Evolutionary conservation across 2,113 vertebrate species (phyloP), one percentile per base, ranked within the genome.

Genomic region (Aix galericulata): DNA sequence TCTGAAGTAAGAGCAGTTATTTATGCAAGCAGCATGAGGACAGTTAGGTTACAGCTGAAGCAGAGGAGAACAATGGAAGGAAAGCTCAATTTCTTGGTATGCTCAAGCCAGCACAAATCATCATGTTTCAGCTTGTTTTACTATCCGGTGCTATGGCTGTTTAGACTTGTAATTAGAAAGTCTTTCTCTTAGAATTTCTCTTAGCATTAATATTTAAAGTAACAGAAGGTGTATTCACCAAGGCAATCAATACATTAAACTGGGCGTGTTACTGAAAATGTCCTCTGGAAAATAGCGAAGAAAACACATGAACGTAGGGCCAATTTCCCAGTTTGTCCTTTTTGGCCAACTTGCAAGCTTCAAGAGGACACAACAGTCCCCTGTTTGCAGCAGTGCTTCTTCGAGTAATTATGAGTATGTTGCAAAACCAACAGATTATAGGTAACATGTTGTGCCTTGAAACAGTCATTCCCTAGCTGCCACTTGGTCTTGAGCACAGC

Each of bases 191-290:
- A 91, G 88, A 81, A 69, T 92, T 95, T 95, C 94, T 93, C 88
- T 95, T 88, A 92, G 77, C 55, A 92, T 66, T 50, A 79, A 76
- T 82, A 96, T 92, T 93, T 76, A 88, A 96, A 76, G 40, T 85
- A 91, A 91, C 94, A 93, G 85, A 95, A 95, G 84, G 79, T 92
- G 40, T 89, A 90, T 89, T 93, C 91, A 82, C 81, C 72, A 73
- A 38, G 76, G 75, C 91, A 93, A 86, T 95, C 91, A 93, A 86
- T 94, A 95, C 95, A 64, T 88, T 94, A 93, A 93, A 92, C 87
- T 44, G 94, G 75, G 82, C 60, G 67, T 5, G 44, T 76, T 79
- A 90, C 58, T 76, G 76, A 83, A 94, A 95, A 76, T 22, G 56
- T 79, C 87, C 80, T 94, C 62, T 80, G n/a, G 38, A n/a, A 72